Percentiles rank a stretch among this genome's conserved stretches.
phyloP scores from a whole-genome alignment of 2,113 vertebrate species.

The Dipodomys ordii region DNA sequence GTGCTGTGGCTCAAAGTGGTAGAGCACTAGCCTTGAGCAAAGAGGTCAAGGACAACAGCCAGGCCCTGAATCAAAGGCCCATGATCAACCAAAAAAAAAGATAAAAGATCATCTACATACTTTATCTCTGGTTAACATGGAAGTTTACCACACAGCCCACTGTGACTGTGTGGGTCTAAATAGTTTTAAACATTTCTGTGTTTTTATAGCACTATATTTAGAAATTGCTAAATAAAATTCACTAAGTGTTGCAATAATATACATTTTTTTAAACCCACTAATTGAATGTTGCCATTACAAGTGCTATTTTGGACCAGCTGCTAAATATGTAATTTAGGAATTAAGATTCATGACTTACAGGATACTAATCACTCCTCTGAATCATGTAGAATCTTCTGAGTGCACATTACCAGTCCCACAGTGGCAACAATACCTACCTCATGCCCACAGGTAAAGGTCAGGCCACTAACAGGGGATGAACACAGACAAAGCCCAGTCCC shows the following conservation, averaged over 20 bases:
- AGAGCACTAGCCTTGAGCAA: too few relatives aligned
- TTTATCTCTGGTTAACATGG: background rate
- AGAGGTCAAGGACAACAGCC: too few relatives aligned
- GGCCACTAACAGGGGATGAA: background rate
- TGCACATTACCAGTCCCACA: background rate
- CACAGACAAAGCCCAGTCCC: background rate
- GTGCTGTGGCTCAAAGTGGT: too few relatives aligned
- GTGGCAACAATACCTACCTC: background rate
- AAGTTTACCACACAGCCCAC: background rate
- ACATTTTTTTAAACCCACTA: conserved; percentile 81
- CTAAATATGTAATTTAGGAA: conserved; percentile 85
- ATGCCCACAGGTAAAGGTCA: fast-evolving
- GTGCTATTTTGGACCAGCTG: conserved; percentile 80
- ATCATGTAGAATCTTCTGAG: conserved; percentile 53
- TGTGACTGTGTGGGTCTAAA: conserved; percentile 34
- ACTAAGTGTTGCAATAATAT: conserved; percentile 77
- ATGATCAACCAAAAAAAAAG: background rate
- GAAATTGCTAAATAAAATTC: conserved; percentile 77
- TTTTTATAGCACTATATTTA: conserved; percentile 73
- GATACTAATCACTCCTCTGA: conserved; percentile 67
- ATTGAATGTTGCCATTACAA: conserved; percentile 80
- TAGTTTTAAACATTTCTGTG: conserved; percentile 58
- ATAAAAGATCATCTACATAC: background rate
- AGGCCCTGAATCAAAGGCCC: too few relatives aligned
- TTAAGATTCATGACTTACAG: conserved; percentile 84